Evolutionary conservation across 2,888 invertebrate species (phyloP).

Genomic region (Rugalucina vietnamica): DNA sequence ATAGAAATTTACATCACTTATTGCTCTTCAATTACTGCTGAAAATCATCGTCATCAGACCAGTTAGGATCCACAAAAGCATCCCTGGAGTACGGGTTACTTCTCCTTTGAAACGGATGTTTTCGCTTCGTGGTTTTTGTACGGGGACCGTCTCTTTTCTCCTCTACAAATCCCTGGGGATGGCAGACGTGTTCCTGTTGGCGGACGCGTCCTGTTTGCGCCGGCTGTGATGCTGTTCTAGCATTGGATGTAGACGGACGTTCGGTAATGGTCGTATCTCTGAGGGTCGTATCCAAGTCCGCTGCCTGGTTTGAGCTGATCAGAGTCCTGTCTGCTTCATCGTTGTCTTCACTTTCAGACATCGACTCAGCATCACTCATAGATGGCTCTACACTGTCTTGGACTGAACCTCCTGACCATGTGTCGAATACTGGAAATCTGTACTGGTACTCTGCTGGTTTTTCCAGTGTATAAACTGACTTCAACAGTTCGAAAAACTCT

Average conservation of each 20-base stretch:
- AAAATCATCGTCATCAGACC: slow-evolving; percentile 7
- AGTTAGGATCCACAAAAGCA: background rate
- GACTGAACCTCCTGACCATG: background rate
- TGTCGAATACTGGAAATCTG: background rate
- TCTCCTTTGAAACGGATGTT: background rate
- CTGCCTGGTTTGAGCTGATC: too few relatives aligned
- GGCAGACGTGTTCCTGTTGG: slow-evolving; percentile 4
- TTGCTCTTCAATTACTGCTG: background rate
- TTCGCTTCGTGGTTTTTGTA: background rate
- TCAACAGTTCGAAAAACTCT: background rate
- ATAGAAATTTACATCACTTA: too few relatives aligned
- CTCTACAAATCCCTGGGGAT: background rate
- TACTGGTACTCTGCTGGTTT: background rate
- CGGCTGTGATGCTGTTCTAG: background rate
- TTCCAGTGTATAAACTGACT: background rate
- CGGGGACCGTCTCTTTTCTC: background rate
- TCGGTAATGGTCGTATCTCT: too few relatives aligned
- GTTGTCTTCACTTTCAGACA: too few relatives aligned
- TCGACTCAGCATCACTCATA: background rate
- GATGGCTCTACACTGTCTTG: background rate
- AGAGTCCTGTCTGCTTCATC: too few relatives aligned
- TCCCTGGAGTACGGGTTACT: background rate
- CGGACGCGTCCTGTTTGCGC: background rate
- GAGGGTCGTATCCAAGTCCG: too few relatives aligned
- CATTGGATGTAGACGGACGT: too few relatives aligned